Base-by-base conservation (phyloP, 2,888 invertebrate species). In the Catotricha subobsoleta region DNA sequence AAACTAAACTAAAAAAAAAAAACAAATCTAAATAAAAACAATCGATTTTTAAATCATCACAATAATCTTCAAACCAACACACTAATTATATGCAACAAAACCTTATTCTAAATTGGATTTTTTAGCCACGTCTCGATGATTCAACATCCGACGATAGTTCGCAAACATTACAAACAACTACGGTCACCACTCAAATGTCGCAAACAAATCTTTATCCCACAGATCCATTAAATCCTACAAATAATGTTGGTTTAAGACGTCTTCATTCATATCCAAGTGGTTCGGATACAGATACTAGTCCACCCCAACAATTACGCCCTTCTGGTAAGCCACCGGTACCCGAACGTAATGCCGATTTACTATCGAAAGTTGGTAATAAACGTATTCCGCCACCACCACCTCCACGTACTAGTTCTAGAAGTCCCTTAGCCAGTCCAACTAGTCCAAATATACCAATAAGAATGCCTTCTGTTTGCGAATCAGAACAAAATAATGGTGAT, bases 311-410 rank as follows among this genome's bases (percentile, higher is more conserved):
- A 42, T 66, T 68, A 54, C 62, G 69, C 48, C 57, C 69, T 54
- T 65, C 67, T 46, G 64, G 66, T 51, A 82, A 83, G 59, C 86
- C 86, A 40, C 84, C 86, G 31, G 74, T 84, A 44, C 83, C 84
- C 42, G 82, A 84, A 63, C 70, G 84, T 20, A 82, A 82, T 55
- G 74, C 78, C 29, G 83, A 84, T 56, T 65, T 83, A 45, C 67
- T 81, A 44, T 77, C 79, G 44, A 65, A 81, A 57, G 74, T 78
- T 34, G 71, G 71, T 13, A 73, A 75, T 44, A 74, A 81, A 52
- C 72, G 83, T 41, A 76, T 83, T 34, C 88, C 88, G 7, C 90
- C 88, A 15, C 88, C 84, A n/a, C 84, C 90, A 23, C 88, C 88
- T 21, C 88, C 88, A n/a, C 72, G 88, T 49, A 87, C 87, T 49